Evolutionary conservation across 2,888 invertebrate species (phyloP).

Genomic region (Papilio gigon): DNA sequence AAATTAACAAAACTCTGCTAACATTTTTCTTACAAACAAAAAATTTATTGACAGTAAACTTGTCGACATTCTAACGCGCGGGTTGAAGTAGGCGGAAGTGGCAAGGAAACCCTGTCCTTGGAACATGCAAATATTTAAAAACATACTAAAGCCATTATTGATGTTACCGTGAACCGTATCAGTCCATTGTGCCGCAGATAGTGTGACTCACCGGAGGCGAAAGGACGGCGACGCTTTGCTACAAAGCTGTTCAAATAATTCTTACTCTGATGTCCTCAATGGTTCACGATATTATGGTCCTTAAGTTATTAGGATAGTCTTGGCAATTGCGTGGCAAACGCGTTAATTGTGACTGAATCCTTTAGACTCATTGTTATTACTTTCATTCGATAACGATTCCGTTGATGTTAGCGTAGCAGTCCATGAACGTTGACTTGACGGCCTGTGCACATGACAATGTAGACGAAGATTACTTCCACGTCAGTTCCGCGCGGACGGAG

Average conservation of each 20-base stretch:
- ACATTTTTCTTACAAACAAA: too few species aligned
- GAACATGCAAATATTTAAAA: not conserved
- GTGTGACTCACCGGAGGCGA: conserved; percentile 5
- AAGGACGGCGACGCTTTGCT: not conserved
- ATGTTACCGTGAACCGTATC: not conserved
- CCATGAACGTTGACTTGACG: not conserved
- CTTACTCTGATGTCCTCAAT: not conserved
- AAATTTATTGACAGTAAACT: too few species aligned
- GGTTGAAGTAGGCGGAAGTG: not conserved
- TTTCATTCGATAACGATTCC: not conserved
- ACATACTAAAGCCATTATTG: not conserved
- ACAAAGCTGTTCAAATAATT: conserved; percentile 20
- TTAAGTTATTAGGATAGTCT: not conserved
- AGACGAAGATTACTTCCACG: too few species aligned
- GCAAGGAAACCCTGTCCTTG: conserved; percentile 10
- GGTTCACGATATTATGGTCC: not conserved
- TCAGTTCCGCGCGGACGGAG: too few species aligned
- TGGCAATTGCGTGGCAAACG: not conserved
- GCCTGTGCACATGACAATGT: too few species aligned
- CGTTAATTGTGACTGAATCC: not conserved
- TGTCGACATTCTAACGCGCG: too few species aligned
- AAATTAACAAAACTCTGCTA: too few species aligned
- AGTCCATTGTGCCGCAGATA: not conserved
- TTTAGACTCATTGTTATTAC: conserved; percentile 5
- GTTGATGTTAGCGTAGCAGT: not conserved